Base-by-base conservation (phyloP, 2,113 vertebrate genomes). In the Protobothrops flavoviridis region DNA sequence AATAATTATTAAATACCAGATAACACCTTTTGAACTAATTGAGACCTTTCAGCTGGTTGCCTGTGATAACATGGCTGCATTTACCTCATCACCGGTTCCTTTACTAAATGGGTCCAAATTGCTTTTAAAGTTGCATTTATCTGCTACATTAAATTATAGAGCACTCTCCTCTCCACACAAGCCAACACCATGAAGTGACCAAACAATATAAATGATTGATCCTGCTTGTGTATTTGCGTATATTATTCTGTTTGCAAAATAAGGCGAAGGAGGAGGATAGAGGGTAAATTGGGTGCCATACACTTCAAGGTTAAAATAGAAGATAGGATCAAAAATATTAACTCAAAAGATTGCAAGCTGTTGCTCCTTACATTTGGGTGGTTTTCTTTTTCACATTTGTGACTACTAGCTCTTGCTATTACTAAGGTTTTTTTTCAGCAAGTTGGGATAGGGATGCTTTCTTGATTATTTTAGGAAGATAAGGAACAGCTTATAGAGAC, bases 1-100 rank as follows among this genome's bases (percentile, higher is more conserved):
- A 98, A 98, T 98, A 98, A 98, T 98, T 98, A 98, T 98, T 98
- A 98, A 98, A 98, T 98, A 97, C 96, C 96, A 98, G 97, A 98
- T 98, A 98, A 98, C 97, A 97, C 96, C 97, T 97, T 98, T 96
- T 96, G 97, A 93, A 96, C 96, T 98, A 98, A 98, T 98, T 98
- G 98, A 97, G 97, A 97, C 97, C 97, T 98, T 98, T 98, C 97
- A 96, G 97, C 97, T 97, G 95, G 93, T 61, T 90, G 95, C 93
- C 86, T 97, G 95, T 93, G 94, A 96, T 85, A 55, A 96, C 97
- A 96, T 95, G 94, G 95, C 93, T 95, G 95, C 45, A 50, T 95
- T 94, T 94, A 91, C 97, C 95, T 96, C 90, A 81, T 69, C 96
- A 97, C 96, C 97, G 97, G 96, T 98, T 97, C 96, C 23, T 90